Conservation (phyloP, 2,888 invertebrate genomes). For the Smittia aterrima region DNA sequence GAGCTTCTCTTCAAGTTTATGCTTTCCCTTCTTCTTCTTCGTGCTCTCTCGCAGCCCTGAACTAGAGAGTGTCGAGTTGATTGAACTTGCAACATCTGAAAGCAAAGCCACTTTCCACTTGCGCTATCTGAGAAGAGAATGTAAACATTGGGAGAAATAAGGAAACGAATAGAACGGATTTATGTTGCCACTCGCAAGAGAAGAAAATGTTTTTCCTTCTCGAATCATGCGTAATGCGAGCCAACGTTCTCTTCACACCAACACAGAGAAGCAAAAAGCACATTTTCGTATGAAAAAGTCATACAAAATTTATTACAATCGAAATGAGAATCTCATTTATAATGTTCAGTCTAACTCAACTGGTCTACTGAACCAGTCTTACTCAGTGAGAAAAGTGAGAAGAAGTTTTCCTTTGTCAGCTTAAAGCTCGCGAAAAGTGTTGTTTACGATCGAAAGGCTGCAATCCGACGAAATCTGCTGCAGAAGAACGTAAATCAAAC, state of each 20-base stretch:
- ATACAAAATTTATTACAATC: slow-evolving; percentile 28
- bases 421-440: not conserved
- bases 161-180: not conserved
- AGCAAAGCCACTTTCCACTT: not conserved
- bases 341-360: slow-evolving; percentile 25
- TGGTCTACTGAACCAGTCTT: too few species aligned
- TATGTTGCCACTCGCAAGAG: not conserved
- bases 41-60: slow-evolving; percentile 31
- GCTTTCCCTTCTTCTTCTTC: not conserved
- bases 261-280: slow-evolving; percentile 27
- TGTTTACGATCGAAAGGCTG: too few species aligned
- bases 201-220: not conserved
- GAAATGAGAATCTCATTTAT: slow-evolving; percentile 7
- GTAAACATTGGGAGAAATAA: slow-evolving; percentile 2
- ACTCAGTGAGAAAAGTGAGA: slow-evolving; percentile 15
- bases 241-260: slow-evolving; percentile 13
- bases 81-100: not conserved
- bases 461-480: too few species aligned
- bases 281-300: slow-evolving; percentile 27
- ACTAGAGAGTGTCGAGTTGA: slow-evolving; percentile 6
- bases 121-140: not conserved
- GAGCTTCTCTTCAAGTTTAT: slow-evolving; percentile 5
- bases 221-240: slow-evolving; percentile 32
- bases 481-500: not conserved
- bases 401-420: not conserved